Conservation (phyloP, 2,113 vertebrate species). For the Passerina amoena region DNA sequence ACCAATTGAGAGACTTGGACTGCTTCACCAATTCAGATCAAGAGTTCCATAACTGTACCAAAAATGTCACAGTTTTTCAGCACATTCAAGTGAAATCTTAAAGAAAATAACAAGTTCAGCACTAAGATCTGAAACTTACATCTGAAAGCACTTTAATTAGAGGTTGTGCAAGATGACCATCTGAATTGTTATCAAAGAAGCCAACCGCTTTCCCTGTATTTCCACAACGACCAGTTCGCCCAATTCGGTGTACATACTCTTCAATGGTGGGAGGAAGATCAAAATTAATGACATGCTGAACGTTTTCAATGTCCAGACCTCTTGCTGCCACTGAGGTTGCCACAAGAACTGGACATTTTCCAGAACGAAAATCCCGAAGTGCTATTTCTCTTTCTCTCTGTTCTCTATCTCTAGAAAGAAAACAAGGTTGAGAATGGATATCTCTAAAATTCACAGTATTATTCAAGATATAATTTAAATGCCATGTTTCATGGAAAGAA, state of each 20-base stretch:
- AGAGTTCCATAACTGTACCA: neutral
- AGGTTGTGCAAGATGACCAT: slow-evolving; percentile 78
- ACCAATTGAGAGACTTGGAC: neutral
- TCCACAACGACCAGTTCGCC: slow-evolving; percentile 93
- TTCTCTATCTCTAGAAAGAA: slow-evolving; percentile 84
- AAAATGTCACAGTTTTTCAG: neutral
- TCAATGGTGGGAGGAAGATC: slow-evolving; percentile 89
- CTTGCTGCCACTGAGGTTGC: slow-evolving; percentile 94
- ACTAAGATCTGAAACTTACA: slow-evolving; percentile 71
- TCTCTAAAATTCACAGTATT: neutral
- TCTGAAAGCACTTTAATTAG: slow-evolving; percentile 87
- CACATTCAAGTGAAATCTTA: neutral
- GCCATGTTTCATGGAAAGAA: neutral
- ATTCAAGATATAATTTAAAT: neutral
- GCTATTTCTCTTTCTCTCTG: slow-evolving; percentile 89
- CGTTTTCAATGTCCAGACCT: slow-evolving; percentile 92
- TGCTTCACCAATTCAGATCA: neutral
- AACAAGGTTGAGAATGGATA: neutral
- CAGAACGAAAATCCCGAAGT: slow-evolving; percentile 85
- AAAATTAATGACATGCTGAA: slow-evolving; percentile 93
- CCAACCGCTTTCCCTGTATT: slow-evolving; percentile 87
- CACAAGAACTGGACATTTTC: slow-evolving; percentile 87
- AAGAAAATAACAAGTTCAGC: neutral
- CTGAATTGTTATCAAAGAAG: slow-evolving; percentile 82
- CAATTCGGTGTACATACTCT: slow-evolving; percentile 94